Evolutionary conservation across 2,888 invertebrate genomes (phyloP).

Genomic region (Xanthorhoe designata): DNA sequence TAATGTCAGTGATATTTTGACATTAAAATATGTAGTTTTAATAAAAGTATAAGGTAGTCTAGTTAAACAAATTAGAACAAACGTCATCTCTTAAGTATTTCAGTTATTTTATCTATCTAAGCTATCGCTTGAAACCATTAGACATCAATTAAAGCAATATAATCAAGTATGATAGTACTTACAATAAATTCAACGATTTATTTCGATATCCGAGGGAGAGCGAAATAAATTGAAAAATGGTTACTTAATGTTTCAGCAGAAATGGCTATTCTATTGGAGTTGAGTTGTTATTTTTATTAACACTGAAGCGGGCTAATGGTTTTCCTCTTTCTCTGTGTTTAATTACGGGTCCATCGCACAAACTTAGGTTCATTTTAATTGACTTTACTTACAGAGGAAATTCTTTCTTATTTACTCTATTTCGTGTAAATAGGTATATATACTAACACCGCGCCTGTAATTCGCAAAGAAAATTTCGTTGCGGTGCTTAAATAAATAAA

Average conservation of each 20-base stretch:
- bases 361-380: background rate
- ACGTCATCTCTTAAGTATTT: too few species aligned
- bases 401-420: background rate
- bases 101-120: too few species aligned
- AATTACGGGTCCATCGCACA: background rate
- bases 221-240: conserved; percentile 13
- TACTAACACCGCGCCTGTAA: too few species aligned
- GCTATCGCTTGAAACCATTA: too few species aligned
- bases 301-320: background rate
- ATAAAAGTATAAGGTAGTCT: too few species aligned
- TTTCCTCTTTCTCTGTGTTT: background rate
- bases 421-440: too few species aligned
- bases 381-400: background rate
- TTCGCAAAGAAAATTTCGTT: too few species aligned
- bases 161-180: background rate
- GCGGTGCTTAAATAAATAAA: too few species aligned
- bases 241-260: conserved; percentile 7
- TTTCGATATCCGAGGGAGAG: conserved; percentile 8
- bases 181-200: conserved; percentile 16
- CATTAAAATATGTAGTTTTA: too few species aligned
- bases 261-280: conserved; percentile 1
- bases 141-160: background rate
- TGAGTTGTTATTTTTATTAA: conserved; percentile 1
- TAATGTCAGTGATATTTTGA: too few species aligned
- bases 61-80: too few species aligned